Percentiles rank a stretch among this genome's conserved stretches.
phyloP scores from a whole-genome alignment of 2,888 invertebrate species.

The Tetheella fluctuosa region DNA sequence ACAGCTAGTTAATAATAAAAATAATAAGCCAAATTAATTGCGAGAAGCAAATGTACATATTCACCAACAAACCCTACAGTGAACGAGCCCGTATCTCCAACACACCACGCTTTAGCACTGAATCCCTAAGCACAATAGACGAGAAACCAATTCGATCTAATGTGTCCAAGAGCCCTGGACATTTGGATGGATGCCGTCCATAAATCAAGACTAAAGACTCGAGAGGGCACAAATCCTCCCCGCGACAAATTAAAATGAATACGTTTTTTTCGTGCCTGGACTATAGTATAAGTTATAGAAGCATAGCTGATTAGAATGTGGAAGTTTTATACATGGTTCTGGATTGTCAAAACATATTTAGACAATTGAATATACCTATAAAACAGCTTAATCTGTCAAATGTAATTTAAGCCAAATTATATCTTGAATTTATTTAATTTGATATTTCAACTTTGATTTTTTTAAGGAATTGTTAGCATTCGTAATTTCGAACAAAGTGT shows the following conservation, averaged over 20 bases:
- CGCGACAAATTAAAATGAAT: slow-evolving; percentile 70
- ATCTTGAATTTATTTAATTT: too few species aligned
- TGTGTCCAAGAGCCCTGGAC: slow-evolving; percentile 16
- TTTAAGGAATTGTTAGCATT: too few species aligned
- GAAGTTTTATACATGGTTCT: too few species aligned
- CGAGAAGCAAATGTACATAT: too few species aligned
- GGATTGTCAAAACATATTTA: too few species aligned
- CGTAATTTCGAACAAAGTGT: too few species aligned
- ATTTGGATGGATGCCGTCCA: slow-evolving; percentile 23
- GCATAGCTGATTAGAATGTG: background rate
- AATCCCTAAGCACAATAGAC: slow-evolving; percentile 6
- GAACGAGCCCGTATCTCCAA: background rate
- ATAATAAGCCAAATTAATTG: too few species aligned
- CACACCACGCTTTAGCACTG: background rate
- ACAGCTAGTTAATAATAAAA: too few species aligned
- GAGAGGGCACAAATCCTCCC: slow-evolving; percentile 54
- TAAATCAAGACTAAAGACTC: slow-evolving; percentile 55
- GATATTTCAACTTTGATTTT: too few species aligned
- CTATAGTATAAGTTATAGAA: slow-evolving; percentile 30
- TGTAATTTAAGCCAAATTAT: too few species aligned
- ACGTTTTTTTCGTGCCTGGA: slow-evolving; percentile 48
- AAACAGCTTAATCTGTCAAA: too few species aligned
- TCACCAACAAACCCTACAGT: background rate
- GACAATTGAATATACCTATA: too few species aligned
- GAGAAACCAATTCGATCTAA: background rate